phyloP scores from a whole-genome alignment of 2,888 invertebrate species.

The Euzophera pinguis region DNA sequence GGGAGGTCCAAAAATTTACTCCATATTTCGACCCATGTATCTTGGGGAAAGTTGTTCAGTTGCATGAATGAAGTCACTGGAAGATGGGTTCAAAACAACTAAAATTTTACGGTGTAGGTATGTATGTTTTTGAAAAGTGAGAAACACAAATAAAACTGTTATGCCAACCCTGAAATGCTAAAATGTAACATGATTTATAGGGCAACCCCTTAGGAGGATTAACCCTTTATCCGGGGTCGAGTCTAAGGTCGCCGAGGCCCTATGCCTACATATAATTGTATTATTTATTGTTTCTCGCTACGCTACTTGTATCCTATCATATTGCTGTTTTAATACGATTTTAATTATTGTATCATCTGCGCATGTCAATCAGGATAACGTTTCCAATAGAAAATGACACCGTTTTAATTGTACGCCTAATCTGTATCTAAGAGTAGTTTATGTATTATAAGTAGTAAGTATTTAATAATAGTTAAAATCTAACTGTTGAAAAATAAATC shows the following conservation, averaged over 20 bases:
- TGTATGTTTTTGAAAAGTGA: background rate
- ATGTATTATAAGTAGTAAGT: too few species aligned
- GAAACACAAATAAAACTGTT: background rate
- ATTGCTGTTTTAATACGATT: background rate
- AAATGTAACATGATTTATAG: constrained; percentile 72
- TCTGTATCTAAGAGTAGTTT: too few species aligned
- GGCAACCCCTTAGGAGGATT: constrained; percentile 73
- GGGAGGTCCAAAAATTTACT: too few species aligned
- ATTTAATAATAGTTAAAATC: too few species aligned
- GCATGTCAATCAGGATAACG: constrained; percentile 2
- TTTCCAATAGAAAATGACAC: too few species aligned
- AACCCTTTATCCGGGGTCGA: constrained; percentile 73
- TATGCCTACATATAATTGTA: constrained; percentile 47
- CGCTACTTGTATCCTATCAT: constrained; percentile 19
- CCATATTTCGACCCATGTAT: too few species aligned
- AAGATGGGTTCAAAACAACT: too few species aligned
- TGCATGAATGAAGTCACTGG: too few species aligned
- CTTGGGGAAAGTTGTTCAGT: too few species aligned
- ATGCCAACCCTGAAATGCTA: constrained; percentile 47
- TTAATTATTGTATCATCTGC: constrained; percentile 3
- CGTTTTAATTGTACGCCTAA: too few species aligned
- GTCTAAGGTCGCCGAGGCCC: constrained; percentile 47
- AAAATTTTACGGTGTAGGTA: too few species aligned
- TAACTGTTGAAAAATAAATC: too few species aligned
- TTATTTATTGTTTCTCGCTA: constrained; percentile 62